A percentile compares a stretch with the other conserved stretches of the same genome.
These are phyloP conservation scores for Pseudomyrmex cubaensis DNA, from an alignment of 1,140 invertebrate genomes.

Conservation along the genomic window DNA sequence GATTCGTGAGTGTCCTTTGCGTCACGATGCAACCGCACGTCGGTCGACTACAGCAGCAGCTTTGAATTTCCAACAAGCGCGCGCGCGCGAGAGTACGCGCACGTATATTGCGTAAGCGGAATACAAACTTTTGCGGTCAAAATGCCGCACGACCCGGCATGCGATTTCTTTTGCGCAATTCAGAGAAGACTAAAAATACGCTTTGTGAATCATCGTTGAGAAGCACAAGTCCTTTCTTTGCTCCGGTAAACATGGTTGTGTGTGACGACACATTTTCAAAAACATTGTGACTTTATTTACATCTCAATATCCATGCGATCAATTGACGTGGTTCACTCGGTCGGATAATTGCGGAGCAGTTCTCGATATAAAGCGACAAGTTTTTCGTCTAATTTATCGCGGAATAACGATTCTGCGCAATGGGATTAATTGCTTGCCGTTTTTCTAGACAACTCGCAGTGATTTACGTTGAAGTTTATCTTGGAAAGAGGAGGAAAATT, in stretches of 20 bases:
- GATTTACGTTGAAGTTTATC: constrained; percentile 30
- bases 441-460: constrained; percentile 17
- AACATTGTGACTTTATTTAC: constrained; percentile 40
- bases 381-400: constrained; percentile 15
- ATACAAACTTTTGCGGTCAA: constrained; percentile 61
- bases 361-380: not conserved
- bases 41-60: constrained; percentile 29
- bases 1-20: constrained; percentile 58
- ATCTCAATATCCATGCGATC: not conserved
- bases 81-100: not conserved
- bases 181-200: constrained; percentile 40
- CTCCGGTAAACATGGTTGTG: no score
- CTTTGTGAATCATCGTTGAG: constrained; percentile 21
- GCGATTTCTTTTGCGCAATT: constrained; percentile 19
- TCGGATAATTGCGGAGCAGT: not conserved
- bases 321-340: not conserved
- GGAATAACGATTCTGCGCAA: constrained; percentile 24
- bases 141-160: constrained; percentile 18
- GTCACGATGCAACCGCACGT: constrained; percentile 60
- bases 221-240: not conserved
- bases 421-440: constrained; percentile 20
- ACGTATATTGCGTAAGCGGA: constrained; percentile 27
- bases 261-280: not conserved
- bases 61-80: constrained; percentile 68
- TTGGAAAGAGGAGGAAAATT: not conserved